Percentiles rank a stretch among this genome's conserved stretches.
These are phyloP conservation scores for Masticophis lateralis DNA, from an alignment of 2,797 vertebrate species.

Conservation along the genomic window DNA sequence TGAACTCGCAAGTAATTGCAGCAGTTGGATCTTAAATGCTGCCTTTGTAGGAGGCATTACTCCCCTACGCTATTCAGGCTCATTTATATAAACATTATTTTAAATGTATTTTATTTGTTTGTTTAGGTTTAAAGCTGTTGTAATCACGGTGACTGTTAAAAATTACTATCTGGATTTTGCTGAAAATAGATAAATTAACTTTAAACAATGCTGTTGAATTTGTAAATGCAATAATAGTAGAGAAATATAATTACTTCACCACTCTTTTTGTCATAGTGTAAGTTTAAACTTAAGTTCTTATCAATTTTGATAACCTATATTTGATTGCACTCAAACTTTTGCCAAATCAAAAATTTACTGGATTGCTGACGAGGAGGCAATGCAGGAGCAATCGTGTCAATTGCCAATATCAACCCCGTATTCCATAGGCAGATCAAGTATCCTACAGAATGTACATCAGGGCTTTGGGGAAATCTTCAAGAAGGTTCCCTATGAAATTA, in stretches of 20 bases:
- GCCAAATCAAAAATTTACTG: background rate
- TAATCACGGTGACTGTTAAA: background rate
- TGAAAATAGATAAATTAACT: background rate
- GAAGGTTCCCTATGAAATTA: background rate
- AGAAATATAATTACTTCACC: background rate
- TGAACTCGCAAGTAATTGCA: too few species aligned
- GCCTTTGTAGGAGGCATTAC: too few species aligned
- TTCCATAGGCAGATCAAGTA: background rate
- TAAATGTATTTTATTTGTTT: background rate
- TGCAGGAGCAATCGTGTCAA: background rate
- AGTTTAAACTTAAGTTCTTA: background rate
- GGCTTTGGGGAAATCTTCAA: background rate
- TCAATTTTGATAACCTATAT: background rate
- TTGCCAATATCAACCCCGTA: background rate
- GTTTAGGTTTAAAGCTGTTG: background rate
- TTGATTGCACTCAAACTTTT: background rate
- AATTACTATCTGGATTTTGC: background rate
- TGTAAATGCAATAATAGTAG: background rate
- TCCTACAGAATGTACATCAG: background rate
- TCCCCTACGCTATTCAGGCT: too few species aligned
- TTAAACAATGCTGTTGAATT: background rate
- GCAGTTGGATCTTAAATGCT: too few species aligned
- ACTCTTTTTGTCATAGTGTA: background rate
- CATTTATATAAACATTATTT: background rate
- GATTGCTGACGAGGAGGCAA: background rate